Evolutionary conservation across 2,797 vertebrate genomes (phyloP).

Genomic region (Gobionotothen gibberifrons): DNA sequence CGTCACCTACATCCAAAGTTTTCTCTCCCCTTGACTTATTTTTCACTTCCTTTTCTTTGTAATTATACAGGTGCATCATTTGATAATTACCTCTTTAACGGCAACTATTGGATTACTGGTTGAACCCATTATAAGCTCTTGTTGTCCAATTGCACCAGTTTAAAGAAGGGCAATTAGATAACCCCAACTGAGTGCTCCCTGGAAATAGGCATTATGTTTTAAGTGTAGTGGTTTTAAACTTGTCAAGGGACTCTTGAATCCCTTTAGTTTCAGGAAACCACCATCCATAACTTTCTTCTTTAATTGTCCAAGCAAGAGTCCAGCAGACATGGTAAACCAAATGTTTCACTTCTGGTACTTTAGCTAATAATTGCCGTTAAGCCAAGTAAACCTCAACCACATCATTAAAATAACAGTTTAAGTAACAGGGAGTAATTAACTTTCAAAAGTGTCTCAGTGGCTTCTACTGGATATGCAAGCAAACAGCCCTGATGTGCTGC

Average conservation of each 20-base stretch:
- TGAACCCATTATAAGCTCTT: slow-evolving; percentile 2
- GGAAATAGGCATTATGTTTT: slow-evolving; percentile 40
- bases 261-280: slow-evolving; percentile 55
- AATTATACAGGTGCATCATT: slow-evolving; percentile 44
- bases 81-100: slow-evolving; percentile 1
- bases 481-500: slow-evolving; percentile 20
- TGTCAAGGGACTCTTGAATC: slow-evolving; percentile 50
- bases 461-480: slow-evolving; percentile 25
- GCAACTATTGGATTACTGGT: neutral
- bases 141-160: slow-evolving; percentile 32
- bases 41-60: slow-evolving; percentile 26
- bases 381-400: slow-evolving; percentile 42
- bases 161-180: slow-evolving; percentile 48
- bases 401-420: slow-evolving; percentile 27
- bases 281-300: slow-evolving; percentile 45
- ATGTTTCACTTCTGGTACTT: slow-evolving; percentile 46
- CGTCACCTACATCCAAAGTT: slow-evolving; percentile 50
- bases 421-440: slow-evolving; percentile 60
- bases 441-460: slow-evolving; percentile 38
- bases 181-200: slow-evolving; percentile 25
- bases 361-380: slow-evolving; percentile 65
- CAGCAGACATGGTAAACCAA: slow-evolving; percentile 40
- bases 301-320: slow-evolving; percentile 35
- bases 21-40: slow-evolving; percentile 30
- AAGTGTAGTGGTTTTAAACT: slow-evolving; percentile 38